Conservation (phyloP, 2,888 invertebrate species). For the Cremastobaeus sp. region DNA sequence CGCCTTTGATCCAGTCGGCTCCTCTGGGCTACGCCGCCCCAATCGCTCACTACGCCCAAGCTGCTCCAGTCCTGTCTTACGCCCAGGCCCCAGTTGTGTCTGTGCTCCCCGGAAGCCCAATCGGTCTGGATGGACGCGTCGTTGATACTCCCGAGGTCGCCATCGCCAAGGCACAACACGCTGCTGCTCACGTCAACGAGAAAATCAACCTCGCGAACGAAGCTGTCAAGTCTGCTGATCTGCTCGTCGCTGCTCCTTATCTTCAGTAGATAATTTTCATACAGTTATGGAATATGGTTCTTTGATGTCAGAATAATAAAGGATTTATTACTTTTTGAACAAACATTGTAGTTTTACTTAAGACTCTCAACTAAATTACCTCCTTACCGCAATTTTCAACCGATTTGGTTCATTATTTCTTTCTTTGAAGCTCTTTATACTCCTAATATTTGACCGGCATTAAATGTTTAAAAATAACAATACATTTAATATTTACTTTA, state of each 20-base stretch:
- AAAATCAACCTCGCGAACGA: slow-evolving; percentile 67
- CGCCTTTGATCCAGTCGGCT: background rate
- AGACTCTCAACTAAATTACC: too few relatives aligned
- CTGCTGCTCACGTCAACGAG: slow-evolving; percentile 70
- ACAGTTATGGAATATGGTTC: too few relatives aligned
- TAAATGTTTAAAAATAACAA: too few relatives aligned
- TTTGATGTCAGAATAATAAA: too few relatives aligned
- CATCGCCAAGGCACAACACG: slow-evolving; percentile 70
- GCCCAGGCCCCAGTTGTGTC: background rate
- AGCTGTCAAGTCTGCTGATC: slow-evolving; percentile 64
- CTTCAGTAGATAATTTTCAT: slow-evolving; percentile 9
- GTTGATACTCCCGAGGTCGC: slow-evolving; percentile 70
- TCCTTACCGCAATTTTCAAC: too few relatives aligned
- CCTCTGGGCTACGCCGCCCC: background rate
- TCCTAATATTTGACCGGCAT: too few relatives aligned
- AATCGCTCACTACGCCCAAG: background rate
- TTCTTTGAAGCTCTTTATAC: too few relatives aligned
- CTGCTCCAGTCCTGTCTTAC: background rate
- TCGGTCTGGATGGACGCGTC: slow-evolving; percentile 69
- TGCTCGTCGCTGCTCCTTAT: slow-evolving; percentile 39
- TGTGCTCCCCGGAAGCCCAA: slow-evolving; percentile 58
- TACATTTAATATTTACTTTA: too few relatives aligned
- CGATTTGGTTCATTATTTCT: too few relatives aligned
- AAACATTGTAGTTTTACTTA: too few relatives aligned
- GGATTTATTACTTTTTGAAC: too few relatives aligned